Conservation (phyloP, 35 echinoderm and acorn worm species). For the Chiridota heheva region DNA sequence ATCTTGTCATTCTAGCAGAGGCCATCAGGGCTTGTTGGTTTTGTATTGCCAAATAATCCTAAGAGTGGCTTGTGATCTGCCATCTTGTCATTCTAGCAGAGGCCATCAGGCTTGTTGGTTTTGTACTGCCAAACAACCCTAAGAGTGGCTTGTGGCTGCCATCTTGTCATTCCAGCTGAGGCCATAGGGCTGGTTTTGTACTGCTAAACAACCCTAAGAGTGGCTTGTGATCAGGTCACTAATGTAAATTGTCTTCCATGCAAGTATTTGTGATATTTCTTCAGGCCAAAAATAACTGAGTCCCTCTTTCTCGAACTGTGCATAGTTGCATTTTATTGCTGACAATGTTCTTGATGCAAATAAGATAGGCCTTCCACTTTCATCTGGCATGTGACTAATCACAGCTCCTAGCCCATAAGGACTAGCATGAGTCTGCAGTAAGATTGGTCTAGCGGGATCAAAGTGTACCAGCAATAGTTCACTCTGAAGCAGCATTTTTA, state of each 20-base stretch:
- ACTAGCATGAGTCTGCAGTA: constrained; percentile 8
- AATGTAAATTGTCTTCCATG: constrained; percentile 36
- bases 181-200: constrained; percentile 50
- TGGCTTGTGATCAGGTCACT: constrained; percentile 19
- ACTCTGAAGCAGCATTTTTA: background rate
- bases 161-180: constrained; percentile 53
- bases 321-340: background rate
- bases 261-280: constrained; percentile 22
- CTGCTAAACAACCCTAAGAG: background rate
- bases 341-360: background rate
- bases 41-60: too few relatives aligned
- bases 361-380: background rate
- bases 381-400: constrained; percentile 12
- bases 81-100: too few relatives aligned
- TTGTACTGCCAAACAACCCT: too few relatives aligned
- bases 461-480: background rate
- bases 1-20: too few relatives aligned
- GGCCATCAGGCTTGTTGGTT: too few relatives aligned
- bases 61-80: too few relatives aligned
- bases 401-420: constrained; percentile 5
- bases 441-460: background rate
- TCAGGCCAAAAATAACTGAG: constrained; percentile 26
- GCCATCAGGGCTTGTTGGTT: too few relatives aligned
- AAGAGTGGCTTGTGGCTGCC: too few relatives aligned
- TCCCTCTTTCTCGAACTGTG: constrained; percentile 11